Percentiles rank a stretch among this genome's conserved stretches.
phyloP scores from a whole-genome alignment of 64 coral and sea anemone species.

The Porites australiensis region DNA sequence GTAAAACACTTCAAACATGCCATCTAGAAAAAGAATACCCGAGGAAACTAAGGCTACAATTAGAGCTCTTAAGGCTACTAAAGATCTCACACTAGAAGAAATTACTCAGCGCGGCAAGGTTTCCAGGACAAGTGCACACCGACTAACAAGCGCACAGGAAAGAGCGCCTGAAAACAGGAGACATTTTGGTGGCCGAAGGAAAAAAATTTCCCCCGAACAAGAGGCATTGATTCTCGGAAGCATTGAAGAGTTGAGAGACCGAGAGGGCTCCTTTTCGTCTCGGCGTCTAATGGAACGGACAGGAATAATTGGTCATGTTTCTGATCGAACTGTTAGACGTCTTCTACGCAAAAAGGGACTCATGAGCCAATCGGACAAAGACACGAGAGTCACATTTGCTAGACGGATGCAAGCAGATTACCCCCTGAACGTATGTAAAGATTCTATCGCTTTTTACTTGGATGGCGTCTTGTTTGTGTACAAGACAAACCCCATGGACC shows the following conservation, averaged over 20 bases:
- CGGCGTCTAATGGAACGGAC: too few relatives aligned
- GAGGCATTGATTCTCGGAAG: too few relatives aligned
- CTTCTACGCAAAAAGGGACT: too few relatives aligned
- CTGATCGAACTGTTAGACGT: too few relatives aligned
- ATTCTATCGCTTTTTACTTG: neutral
- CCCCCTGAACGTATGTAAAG: too few relatives aligned
- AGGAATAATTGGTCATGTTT: too few relatives aligned
- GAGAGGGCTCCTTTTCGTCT: too few relatives aligned
- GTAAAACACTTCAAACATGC: too few relatives aligned
- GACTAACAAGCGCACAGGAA: neutral
- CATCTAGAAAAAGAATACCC: neutral
- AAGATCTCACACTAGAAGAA: neutral
- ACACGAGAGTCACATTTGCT: too few relatives aligned
- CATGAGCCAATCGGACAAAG: too few relatives aligned
- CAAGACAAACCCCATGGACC: slow-evolving; percentile 1
- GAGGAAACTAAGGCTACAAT: neutral
- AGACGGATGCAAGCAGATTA: too few relatives aligned
- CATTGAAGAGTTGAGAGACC: too few relatives aligned
- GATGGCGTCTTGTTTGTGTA: slow-evolving; percentile 25
- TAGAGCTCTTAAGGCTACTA: neutral
- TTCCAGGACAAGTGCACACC: neutral
- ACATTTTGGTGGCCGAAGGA: neutral
- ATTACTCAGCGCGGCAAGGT: neutral
- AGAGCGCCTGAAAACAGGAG: neutral
- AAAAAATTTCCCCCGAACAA: neutral